These are phyloP conservation scores for Drosophila kohkoa DNA, from an alignment of 1,140 invertebrate genomes.

Conservation along the genomic window DNA sequence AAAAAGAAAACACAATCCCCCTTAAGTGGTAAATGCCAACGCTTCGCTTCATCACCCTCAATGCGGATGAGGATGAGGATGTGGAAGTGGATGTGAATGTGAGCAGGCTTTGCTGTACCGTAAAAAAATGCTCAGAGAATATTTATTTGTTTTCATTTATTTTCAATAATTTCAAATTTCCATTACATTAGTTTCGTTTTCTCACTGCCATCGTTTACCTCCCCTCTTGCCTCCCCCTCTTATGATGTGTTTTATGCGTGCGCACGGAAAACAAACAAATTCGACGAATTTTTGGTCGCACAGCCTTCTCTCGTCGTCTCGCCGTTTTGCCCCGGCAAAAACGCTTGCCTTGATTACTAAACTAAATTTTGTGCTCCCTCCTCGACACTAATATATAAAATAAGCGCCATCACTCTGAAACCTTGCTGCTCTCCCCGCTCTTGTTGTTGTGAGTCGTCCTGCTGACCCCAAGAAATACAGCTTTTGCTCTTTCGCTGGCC, in stretches of 20 bases:
- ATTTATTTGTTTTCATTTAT: constrained; percentile 84
- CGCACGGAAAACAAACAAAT: constrained; percentile 81
- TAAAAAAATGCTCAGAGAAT: constrained; percentile 68
- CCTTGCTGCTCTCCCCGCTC: neutral
- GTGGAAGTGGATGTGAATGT: neutral
- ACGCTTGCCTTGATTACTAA: constrained; percentile 74
- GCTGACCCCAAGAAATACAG: constrained; percentile 1
- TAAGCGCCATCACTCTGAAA: constrained; percentile 57
- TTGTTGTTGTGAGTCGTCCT: neutral
- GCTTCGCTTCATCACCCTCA: constrained; percentile 65
- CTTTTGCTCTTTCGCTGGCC: constrained; percentile 32
- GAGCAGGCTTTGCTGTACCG: neutral
- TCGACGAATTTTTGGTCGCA: constrained; percentile 47
- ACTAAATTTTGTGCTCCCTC: constrained; percentile 62
- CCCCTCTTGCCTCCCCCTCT: constrained; percentile 13
- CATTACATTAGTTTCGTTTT: constrained; percentile 78
- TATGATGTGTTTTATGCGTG: constrained; percentile 74
- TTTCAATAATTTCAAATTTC: constrained; percentile 83
- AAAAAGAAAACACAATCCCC: constrained; percentile 18
- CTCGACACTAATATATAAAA: constrained; percentile 66
- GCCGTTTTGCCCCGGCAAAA: neutral
- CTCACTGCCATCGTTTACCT: constrained; percentile 34
- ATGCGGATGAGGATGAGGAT: neutral
- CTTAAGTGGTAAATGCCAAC: constrained; percentile 53
- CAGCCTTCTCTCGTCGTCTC: neutral